Evolutionary conservation across 1,140 invertebrate genomes (phyloP).

Genomic region (Leptinotarsa lineolata): DNA sequence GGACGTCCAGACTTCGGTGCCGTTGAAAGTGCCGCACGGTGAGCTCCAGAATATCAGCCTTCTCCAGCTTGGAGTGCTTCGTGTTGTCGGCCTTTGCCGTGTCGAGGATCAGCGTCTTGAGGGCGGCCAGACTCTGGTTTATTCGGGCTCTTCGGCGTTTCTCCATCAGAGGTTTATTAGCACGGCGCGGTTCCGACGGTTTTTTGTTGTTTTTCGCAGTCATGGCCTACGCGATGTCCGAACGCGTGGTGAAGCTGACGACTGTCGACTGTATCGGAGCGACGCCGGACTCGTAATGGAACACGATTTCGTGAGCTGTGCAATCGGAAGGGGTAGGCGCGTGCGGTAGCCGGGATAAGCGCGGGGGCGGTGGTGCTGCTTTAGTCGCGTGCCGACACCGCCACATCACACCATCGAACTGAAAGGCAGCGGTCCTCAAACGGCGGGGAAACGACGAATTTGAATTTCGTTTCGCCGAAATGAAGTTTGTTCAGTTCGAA

Average conservation of each 20-base stretch:
- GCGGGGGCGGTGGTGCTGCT: slow-evolving; percentile 43
- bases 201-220: slow-evolving; percentile 53
- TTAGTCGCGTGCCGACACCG: slow-evolving; percentile 57
- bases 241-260: slow-evolving; percentile 1
- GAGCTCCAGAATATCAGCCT: slow-evolving; percentile 91
- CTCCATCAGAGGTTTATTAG: slow-evolving; percentile 91
- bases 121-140: slow-evolving; percentile 83
- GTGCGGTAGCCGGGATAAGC: slow-evolving; percentile 41
- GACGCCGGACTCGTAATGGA: slow-evolving; percentile 28
- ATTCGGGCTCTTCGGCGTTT: slow-evolving; percentile 85
- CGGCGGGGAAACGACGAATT: not conserved
- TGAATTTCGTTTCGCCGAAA: too few species aligned
- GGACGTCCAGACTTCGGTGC: slow-evolving; percentile 68
- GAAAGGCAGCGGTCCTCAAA: slow-evolving; percentile 38
- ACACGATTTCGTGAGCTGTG: slow-evolving; percentile 25
- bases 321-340: slow-evolving; percentile 43
- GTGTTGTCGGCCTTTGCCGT: slow-evolving; percentile 69
- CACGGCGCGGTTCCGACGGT: slow-evolving; percentile 58
- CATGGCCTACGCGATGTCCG: slow-evolving; percentile 37
- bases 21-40: slow-evolving; percentile 85
- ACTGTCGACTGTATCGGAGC: slow-evolving; percentile 26
- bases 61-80: slow-evolving; percentile 83
- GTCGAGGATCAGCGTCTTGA: slow-evolving; percentile 82
- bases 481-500: too few species aligned
- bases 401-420: slow-evolving; percentile 52